Conservation (phyloP, 2,888 invertebrate species). For the Trissonchulus latispiculum region DNA sequence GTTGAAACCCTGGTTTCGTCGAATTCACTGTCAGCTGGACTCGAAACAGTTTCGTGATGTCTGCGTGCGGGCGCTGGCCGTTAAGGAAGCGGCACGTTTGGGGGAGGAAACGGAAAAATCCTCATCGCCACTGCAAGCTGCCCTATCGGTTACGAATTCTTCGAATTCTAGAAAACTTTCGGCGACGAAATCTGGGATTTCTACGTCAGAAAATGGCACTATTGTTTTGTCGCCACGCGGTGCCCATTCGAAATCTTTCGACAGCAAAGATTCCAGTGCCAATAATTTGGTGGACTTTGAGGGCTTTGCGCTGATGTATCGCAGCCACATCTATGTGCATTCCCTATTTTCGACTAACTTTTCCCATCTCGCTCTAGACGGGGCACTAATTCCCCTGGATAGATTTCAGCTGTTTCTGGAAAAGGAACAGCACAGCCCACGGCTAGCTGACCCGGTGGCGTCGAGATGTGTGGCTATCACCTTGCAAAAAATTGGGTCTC, state of each 20-base stretch:
- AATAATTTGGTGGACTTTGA: too few species aligned
- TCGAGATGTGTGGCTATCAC: too few species aligned
- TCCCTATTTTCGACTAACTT: slow-evolving; percentile 23
- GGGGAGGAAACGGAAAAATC: too few species aligned
- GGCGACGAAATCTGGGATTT: slow-evolving; percentile 8
- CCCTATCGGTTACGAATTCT: background rate
- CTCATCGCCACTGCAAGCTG: too few species aligned
- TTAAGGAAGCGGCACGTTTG: too few species aligned
- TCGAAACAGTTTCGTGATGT: slow-evolving; percentile 15
- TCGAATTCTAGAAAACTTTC: background rate
- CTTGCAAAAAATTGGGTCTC: too few species aligned
- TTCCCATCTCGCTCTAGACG: background rate
- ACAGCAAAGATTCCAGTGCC: too few species aligned
- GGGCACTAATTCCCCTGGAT: background rate
- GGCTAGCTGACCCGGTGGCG: too few species aligned
- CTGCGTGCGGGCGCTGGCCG: background rate
- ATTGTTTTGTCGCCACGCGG: too few species aligned
- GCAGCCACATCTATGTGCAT: slow-evolving; percentile 31
- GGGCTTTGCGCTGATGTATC: slow-evolving; percentile 30
- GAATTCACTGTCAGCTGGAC: slow-evolving; percentile 19
- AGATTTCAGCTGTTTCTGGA: slow-evolving; percentile 12
- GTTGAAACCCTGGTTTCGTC: slow-evolving; percentile 2
- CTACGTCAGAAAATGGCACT: too few species aligned
- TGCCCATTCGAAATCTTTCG: too few species aligned
- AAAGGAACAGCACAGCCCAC: too few species aligned